Percentiles rank a stretch among this genome's conserved stretches.
Evolutionary conservation across 2,113 vertebrate genomes (phyloP).

Genomic region (Percopsis transmontana): DNA sequence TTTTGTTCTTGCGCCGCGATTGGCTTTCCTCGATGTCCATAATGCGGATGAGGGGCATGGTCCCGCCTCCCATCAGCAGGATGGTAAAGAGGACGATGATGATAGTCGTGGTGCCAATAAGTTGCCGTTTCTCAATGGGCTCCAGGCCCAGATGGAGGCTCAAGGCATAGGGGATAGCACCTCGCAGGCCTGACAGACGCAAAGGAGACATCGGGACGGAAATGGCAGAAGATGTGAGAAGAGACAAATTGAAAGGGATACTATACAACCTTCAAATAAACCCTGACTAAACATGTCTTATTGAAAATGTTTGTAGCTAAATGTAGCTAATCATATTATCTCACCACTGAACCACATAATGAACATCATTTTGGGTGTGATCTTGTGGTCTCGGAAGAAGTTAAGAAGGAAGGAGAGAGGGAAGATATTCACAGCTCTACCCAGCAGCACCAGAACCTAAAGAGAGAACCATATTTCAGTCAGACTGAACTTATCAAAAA

Average conservation of each 20-base stretch:
- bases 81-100: constrained; percentile 97
- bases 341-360: constrained; percentile 99
- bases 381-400: constrained; percentile 98
- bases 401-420: constrained; percentile 95
- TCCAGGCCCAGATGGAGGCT: constrained; percentile 95
- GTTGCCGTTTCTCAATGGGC: constrained; percentile 95
- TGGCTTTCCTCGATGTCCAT: constrained; percentile 94
- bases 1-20: constrained; percentile 85
- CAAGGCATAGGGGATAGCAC: constrained; percentile 95
- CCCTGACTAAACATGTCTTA: too few relatives aligned
- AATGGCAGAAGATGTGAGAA: not conserved
- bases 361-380: constrained; percentile 99
- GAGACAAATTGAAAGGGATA: not conserved
- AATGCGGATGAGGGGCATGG: constrained; percentile 95
- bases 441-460: constrained; percentile 92
- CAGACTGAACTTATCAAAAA: not conserved
- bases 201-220: not conserved
- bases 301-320: too few relatives aligned
- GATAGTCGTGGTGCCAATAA: constrained; percentile 97
- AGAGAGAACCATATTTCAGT: constrained; percentile 2
- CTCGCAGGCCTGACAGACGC: constrained; percentile 83
- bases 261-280: too few relatives aligned
- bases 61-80: constrained; percentile 90
- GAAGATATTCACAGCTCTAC: constrained; percentile 95
- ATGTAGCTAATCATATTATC: constrained; percentile 47